Percentiles rank a stretch among this genome's conserved stretches.
phyloP scores from a whole-genome alignment of 2,113 vertebrate species.

The Ptilorrhoa leucosticta region DNA sequence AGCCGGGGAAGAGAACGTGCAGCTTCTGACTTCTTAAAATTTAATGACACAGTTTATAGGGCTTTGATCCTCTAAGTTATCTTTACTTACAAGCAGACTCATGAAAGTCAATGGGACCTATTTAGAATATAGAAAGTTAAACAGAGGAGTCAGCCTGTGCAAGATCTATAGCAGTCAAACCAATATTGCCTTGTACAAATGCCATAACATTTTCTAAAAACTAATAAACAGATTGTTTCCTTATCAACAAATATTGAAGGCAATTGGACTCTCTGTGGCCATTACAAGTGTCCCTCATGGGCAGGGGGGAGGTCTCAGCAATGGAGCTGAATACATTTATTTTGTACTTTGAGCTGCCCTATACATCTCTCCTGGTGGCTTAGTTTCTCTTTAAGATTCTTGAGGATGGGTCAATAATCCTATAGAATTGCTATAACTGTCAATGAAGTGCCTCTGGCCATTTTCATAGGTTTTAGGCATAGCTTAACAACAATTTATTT shows the following conservation, averaged over 20 bases:
- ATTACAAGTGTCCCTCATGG: neutral
- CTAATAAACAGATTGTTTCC: neutral
- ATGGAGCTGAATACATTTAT: neutral
- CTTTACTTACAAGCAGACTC: conserved; percentile 56
- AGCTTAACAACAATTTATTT: neutral
- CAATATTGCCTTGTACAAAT: neutral
- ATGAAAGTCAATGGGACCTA: conserved; percentile 59
- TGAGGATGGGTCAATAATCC: neutral
- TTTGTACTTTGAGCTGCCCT: neutral
- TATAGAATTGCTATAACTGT: neutral
- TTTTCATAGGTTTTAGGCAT: neutral
- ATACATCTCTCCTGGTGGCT: neutral
- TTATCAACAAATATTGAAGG: neutral
- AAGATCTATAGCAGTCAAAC: neutral
- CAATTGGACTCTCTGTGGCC: neutral
- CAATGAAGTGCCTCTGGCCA: neutral
- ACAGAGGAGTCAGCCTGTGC: neutral
- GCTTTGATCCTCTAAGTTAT: conserved; percentile 62
- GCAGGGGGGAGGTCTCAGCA: neutral
- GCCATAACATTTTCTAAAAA: neutral
- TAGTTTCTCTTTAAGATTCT: neutral
- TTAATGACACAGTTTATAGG: conserved; percentile 57
- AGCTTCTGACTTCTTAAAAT: conserved; percentile 58
- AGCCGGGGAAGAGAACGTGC: neutral
- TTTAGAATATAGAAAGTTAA: conserved; percentile 51